Evolutionary conservation across 2,113 vertebrate genomes (phyloP).

Genomic region (Pontoporia blainvillei): DNA sequence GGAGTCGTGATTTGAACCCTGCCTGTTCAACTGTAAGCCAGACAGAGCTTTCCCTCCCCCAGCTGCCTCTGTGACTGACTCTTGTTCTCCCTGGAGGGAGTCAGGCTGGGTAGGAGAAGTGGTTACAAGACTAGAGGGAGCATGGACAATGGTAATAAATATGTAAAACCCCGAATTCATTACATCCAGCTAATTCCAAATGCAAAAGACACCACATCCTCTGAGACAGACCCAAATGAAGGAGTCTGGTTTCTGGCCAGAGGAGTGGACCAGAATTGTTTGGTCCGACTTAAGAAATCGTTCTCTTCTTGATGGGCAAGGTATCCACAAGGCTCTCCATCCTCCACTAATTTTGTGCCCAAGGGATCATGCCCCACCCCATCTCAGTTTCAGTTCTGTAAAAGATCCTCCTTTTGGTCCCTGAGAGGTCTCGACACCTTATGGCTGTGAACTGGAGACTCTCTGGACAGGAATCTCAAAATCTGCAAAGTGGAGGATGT

Average conservation of each 20-base stretch:
- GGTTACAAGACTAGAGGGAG: slow-evolving; percentile 79
- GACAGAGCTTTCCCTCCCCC: neutral
- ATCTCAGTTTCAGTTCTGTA: neutral
- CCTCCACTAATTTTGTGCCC: neutral
- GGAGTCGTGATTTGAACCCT: neutral
- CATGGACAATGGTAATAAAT: slow-evolving; percentile 79
- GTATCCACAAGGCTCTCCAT: neutral
- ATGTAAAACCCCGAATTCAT: slow-evolving; percentile 81
- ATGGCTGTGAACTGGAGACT: neutral
- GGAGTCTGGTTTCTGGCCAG: slow-evolving; percentile 53
- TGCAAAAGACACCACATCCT: slow-evolving; percentile 75
- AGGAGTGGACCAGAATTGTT: slow-evolving; percentile 37
- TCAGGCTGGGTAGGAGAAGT: slow-evolving; percentile 63
- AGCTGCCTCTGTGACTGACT: neutral
- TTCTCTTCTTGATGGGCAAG: neutral
- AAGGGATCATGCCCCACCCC: neutral
- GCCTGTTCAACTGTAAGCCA: neutral
- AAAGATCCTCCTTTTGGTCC: neutral
- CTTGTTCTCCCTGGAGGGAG: slow-evolving; percentile 37
- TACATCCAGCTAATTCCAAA: slow-evolving; percentile 79
- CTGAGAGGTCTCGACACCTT: neutral
- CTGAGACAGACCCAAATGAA: slow-evolving; percentile 70
- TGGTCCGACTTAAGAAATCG: neutral
- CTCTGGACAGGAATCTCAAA: neutral
- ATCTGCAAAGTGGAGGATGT: neutral